Percentiles rank a stretch among this genome's conserved stretches.
phyloP scores from a whole-genome alignment of 2,113 vertebrate species.

The Lagopus leucura region DNA sequence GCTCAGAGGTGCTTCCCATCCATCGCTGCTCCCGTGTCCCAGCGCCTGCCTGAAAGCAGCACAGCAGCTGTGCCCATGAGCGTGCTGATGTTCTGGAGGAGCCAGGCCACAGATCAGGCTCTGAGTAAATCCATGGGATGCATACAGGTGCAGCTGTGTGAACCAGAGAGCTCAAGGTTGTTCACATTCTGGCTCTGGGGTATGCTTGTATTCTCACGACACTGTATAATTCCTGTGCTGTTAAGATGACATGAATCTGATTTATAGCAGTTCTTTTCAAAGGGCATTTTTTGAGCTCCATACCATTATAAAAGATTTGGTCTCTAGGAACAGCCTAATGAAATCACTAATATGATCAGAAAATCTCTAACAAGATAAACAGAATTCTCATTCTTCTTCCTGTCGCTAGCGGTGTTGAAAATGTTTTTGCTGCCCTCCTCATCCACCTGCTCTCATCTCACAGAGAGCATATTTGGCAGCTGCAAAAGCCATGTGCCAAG shows the following conservation, averaged over 20 bases:
- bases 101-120: neutral
- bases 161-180: neutral
- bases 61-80: neutral
- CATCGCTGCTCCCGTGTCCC: neutral
- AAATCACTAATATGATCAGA: conserved; percentile 63
- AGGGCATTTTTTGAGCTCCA: conserved; percentile 13
- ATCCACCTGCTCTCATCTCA: conserved; percentile 39
- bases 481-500: conserved; percentile 28
- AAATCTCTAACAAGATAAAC: conserved; percentile 60
- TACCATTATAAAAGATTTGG: conserved; percentile 42
- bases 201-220: neutral
- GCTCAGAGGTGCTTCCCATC: neutral
- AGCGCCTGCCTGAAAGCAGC: neutral
- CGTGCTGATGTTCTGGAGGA: neutral
- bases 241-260: conserved; percentile 10
- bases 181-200: neutral
- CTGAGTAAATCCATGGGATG: neutral
- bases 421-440: conserved; percentile 27
- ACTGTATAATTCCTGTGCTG: neutral
- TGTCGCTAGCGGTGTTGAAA: conserved; percentile 34
- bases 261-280: conserved; percentile 48
- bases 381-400: conserved; percentile 59
- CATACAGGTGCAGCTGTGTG: neutral
- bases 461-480: conserved; percentile 34
- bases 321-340: conserved; percentile 50